Evolutionary conservation across 1,140 invertebrate genomes (phyloP).

Genomic region (Ptiloglossa arizonensis): DNA sequence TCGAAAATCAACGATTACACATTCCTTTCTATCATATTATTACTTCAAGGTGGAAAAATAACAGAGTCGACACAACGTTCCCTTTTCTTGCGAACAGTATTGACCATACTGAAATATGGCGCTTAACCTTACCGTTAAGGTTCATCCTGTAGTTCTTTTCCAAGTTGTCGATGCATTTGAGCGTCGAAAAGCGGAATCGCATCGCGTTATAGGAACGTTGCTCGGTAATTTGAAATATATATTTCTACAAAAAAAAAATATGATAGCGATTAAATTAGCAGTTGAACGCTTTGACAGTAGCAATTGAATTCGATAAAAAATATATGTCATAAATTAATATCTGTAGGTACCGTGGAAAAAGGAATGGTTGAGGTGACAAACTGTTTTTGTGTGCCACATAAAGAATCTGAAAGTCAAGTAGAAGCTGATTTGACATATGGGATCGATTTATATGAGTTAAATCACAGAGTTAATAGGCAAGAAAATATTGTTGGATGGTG

Average conservation of each 20-base stretch:
- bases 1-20: not conserved
- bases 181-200: constrained; percentile 94
- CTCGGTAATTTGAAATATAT: constrained; percentile 86
- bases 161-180: constrained; percentile 98
- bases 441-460: constrained; percentile 96
- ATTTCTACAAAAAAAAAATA: not conserved
- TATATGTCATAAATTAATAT: constrained; percentile 15
- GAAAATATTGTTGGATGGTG: constrained; percentile 98
- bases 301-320: not conserved
- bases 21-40: not conserved
- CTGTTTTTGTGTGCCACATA: constrained; percentile 98
- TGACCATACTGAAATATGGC: constrained; percentile 84
- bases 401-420: constrained; percentile 97
- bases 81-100: not conserved
- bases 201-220: constrained; percentile 96
- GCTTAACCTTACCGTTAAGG: constrained; percentile 91
- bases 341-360: constrained; percentile 91
- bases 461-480: constrained; percentile 93
- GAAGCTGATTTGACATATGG: constrained; percentile 98
- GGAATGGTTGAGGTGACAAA: constrained; percentile 97
- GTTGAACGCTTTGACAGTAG: not conserved
- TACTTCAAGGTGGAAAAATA: constrained; percentile 2
- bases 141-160: constrained; percentile 98
- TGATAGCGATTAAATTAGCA: not conserved
- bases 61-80: no score